These are phyloP conservation scores for Steatocranus sp. DNA, from an alignment of 2,797 vertebrate species.

Conservation along the genomic window DNA sequence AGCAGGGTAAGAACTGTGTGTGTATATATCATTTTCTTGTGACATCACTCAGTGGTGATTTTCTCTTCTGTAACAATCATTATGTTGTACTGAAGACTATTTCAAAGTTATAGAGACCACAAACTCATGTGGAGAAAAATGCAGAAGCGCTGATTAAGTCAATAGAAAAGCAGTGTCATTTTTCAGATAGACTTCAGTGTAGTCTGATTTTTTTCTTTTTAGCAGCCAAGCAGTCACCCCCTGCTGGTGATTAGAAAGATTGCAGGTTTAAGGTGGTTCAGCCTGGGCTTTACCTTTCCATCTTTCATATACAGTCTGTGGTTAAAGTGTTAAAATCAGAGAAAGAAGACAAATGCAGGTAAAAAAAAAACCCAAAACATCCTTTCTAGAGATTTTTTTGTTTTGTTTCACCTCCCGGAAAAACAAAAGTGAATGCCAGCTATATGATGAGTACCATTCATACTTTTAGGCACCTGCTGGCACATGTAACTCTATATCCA, in stretches of 20 bases:
- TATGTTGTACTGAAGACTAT: background rate
- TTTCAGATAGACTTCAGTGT: accelerated
- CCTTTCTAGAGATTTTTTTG: background rate
- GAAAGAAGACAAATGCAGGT: background rate
- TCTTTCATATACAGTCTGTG: background rate
- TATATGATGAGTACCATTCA: background rate
- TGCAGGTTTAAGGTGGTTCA: background rate
- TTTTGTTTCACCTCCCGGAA: background rate
- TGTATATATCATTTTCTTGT: background rate
- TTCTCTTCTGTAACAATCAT: background rate
- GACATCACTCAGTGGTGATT: background rate
- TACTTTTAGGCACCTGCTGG: background rate
- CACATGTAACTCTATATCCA: background rate
- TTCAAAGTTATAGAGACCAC: background rate
- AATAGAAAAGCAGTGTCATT: background rate
- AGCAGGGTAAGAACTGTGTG: background rate
- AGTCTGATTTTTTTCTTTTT: background rate
- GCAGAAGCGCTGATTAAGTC: background rate
- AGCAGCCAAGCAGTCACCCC: background rate
- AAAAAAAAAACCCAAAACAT: background rate
- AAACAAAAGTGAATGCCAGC: background rate
- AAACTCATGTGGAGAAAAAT: background rate
- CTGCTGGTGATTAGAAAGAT: background rate
- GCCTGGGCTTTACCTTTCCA: background rate
- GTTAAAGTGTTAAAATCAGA: background rate